Base-by-base conservation (phyloP, 92 coral and sea anemone species). In the Porites divaricata region DNA sequence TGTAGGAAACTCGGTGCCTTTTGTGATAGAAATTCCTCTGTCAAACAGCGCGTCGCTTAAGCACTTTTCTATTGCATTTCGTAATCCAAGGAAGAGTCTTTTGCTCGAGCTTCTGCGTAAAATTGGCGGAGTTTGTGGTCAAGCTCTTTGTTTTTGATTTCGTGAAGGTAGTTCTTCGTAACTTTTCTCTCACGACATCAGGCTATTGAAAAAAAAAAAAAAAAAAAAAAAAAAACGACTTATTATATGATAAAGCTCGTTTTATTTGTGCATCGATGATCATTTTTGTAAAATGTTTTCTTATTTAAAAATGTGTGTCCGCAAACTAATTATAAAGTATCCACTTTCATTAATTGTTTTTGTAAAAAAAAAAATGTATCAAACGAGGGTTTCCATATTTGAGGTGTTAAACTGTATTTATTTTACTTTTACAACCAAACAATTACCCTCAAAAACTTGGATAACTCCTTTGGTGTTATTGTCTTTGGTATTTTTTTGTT, bases 401-500 rank as follows among this genome's bases (percentile, higher is more conserved):
- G n/a, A n/a, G n/a, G n/a, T n/a, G n/a, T n/a, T n/a, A n/a, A n/a
- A n/a, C n/a, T n/a, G n/a, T n/a, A n/a, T n/a, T n/a, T n/a, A n/a
- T n/a, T n/a, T n/a, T n/a, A n/a, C n/a, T n/a, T n/a, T n/a, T n/a
- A n/a, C n/a, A n/a, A n/a, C n/a, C n/a, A n/a, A n/a, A n/a, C n/a
- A n/a, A n/a, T n/a, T n/a, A n/a, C n/a, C n/a, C n/a, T n/a, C n/a
- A 76, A 85, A 84, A 52, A 89, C 89, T 19, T 62, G 77, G 62
- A 85, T 64, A 22, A 70, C 86, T 82, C 80, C 85, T 54, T 80
- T 81, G 25, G 83, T 89, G 49, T 70, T 72, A n/a, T n/a, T n/a
- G 72, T 85, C 63, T 45, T 89, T 85, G 25, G 89, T 89, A 58
- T 71, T 54, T 72, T 54, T 78, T 19, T n/a, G 86, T 41, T 9